Evolutionary conservation across 2,888 invertebrate genomes (phyloP).

Genomic region (Eilema griseolum): DNA sequence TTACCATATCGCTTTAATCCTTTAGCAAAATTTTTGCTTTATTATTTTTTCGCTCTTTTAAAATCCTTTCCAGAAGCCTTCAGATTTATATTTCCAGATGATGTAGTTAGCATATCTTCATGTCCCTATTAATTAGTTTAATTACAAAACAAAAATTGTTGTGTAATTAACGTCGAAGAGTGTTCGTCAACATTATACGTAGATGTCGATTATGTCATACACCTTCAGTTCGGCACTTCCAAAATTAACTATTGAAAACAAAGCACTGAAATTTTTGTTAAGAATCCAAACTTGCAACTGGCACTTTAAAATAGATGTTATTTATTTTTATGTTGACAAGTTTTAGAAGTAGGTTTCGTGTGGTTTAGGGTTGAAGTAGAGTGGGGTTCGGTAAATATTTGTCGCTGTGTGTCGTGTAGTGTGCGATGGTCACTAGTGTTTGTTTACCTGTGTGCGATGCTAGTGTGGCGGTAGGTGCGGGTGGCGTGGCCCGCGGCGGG

Average conservation of each 20-base stretch:
- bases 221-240: constrained; percentile 60
- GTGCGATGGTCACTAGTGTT: constrained; percentile 45
- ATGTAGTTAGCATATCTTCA: constrained; percentile 5
- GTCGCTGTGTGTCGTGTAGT: constrained; percentile 36
- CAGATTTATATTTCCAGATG: constrained; percentile 14
- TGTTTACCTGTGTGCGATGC: constrained; percentile 79
- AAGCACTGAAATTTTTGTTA: constrained; percentile 69
- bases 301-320: constrained; percentile 60
- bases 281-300: constrained; percentile 67
- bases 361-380: constrained; percentile 38
- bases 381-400: constrained; percentile 38
- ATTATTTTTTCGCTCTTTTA: constrained; percentile 6
- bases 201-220: constrained; percentile 59
- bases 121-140: constrained; percentile 21
- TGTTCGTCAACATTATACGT: constrained; percentile 33
- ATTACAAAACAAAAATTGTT: constrained; percentile 20
- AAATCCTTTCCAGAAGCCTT: constrained; percentile 9
- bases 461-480: constrained; percentile 68
- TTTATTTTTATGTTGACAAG: constrained; percentile 48
- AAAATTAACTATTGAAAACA: constrained; percentile 68
- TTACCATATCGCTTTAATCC: constrained; percentile 19
- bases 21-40: constrained; percentile 4
- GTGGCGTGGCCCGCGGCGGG: constrained; percentile 68
- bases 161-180: constrained; percentile 19
- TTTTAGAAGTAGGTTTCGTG: constrained; percentile 40